Percentiles rank a stretch among this genome's conserved stretches.
These are phyloP conservation scores for Atrina japonica DNA, from an alignment of 2,888 invertebrate species.

Conservation along the genomic window DNA sequence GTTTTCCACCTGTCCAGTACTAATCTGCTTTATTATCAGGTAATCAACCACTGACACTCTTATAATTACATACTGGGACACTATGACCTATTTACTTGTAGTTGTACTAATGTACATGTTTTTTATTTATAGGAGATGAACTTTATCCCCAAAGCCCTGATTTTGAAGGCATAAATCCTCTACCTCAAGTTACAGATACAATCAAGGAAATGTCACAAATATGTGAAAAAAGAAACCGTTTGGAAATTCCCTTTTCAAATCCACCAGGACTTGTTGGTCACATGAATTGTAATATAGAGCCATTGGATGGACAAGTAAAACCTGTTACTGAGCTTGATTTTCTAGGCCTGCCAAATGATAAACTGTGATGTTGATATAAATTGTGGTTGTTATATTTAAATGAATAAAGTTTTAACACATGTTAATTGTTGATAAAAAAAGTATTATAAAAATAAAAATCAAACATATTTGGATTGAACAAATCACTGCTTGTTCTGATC, in stretches of 20 bases:
- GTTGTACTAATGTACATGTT: too few relatives aligned
- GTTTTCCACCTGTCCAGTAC: too few relatives aligned
- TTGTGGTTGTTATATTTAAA: too few relatives aligned
- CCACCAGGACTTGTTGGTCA: constrained; percentile 18
- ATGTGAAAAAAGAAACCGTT: constrained; percentile 44
- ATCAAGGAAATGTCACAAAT: constrained; percentile 58
- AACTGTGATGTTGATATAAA: constrained; percentile 8
- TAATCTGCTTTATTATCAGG: too few relatives aligned
- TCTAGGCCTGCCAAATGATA: background rate
- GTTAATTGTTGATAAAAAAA: too few relatives aligned
- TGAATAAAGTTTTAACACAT: too few relatives aligned
- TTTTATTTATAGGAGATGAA: constrained; percentile 74
- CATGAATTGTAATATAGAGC: constrained; percentile 27
- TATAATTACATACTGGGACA: too few relatives aligned
- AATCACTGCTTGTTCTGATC: too few relatives aligned
- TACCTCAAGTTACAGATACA: constrained; percentile 51
- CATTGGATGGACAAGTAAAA: constrained; percentile 50
- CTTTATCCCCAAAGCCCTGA: constrained; percentile 76
- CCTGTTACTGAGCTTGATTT: constrained; percentile 18
- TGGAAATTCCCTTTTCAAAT: background rate
- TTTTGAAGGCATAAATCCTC: constrained; percentile 61
- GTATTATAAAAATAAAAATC: too few relatives aligned
- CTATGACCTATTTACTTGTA: too few relatives aligned
- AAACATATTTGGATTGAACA: too few relatives aligned
- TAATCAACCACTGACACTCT: too few relatives aligned